Conservation (phyloP, 2,888 invertebrate species). For the Bombylius discolor region DNA sequence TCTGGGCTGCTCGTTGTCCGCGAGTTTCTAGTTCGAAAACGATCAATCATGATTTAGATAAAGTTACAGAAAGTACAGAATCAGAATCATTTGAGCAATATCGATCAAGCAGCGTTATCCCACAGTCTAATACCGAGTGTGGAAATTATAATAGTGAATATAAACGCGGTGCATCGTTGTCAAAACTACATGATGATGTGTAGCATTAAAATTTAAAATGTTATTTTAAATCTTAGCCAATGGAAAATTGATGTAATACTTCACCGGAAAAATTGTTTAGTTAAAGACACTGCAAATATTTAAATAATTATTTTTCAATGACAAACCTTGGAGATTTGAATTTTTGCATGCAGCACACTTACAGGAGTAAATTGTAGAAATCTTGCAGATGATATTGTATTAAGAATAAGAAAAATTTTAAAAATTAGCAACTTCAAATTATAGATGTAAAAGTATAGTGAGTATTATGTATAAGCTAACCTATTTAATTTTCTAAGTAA, state of each 20-base stretch:
- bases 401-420: too few relatives aligned
- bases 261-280: neutral
- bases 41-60: conserved; percentile 39
- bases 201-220: neutral
- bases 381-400: too few relatives aligned
- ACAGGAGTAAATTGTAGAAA: too few relatives aligned
- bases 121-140: neutral
- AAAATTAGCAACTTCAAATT: too few relatives aligned
- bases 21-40: conserved; percentile 48
- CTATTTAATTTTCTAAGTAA: too few relatives aligned
- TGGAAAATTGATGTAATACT: neutral
- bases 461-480: too few relatives aligned
- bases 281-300: neutral
- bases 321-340: too few relatives aligned
- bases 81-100: conserved; percentile 32
- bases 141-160: conserved; percentile 14
- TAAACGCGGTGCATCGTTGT: conserved; percentile 25
- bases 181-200: conserved; percentile 19
- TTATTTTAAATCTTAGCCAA: neutral
- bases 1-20: conserved; percentile 48
- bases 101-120: neutral
- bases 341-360: too few relatives aligned
- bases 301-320: too few relatives aligned
- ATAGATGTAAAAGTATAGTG: too few relatives aligned
- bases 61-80: conserved; percentile 29